A percentile compares a stretch with the other conserved stretches of the same genome.
These are phyloP conservation scores for Eptesicus fuscus DNA, from an alignment of 2,113 vertebrate species.

Conservation along the genomic window DNA sequence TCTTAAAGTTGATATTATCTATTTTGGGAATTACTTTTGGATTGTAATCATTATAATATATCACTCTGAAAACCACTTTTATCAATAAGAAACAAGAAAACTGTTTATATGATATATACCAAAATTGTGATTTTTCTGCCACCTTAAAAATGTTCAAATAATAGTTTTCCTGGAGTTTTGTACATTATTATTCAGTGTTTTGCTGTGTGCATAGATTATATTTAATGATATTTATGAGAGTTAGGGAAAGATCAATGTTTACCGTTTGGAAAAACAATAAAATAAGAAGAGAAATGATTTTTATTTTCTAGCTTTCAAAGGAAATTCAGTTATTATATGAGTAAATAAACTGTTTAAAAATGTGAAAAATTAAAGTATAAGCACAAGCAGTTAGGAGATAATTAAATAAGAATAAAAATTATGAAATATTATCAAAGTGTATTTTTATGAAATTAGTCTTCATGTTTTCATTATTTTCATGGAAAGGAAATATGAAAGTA, in stretches of 20 bases:
- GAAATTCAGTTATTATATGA: conserved; percentile 12
- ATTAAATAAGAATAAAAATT: background rate
- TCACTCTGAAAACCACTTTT: conserved; percentile 28
- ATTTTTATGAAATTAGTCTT: background rate
- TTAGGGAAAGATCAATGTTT: conserved; percentile 12
- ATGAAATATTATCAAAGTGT: background rate
- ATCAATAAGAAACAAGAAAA: background rate
- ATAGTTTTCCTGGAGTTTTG: conserved; percentile 12
- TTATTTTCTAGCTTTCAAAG: conserved; percentile 60
- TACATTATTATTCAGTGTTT: background rate
- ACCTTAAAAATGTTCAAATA: conserved; percentile 4
- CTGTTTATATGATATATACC: background rate
- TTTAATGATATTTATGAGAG: background rate
- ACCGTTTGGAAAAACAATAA: background rate
- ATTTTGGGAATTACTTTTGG: background rate
- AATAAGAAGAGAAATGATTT: background rate
- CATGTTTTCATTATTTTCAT: conserved; percentile 29
- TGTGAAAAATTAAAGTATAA: background rate
- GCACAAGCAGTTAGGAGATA: background rate
- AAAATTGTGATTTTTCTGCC: background rate
- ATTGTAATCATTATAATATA: conserved; percentile 3
- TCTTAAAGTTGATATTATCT: background rate
- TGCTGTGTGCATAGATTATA: conserved; percentile 19
- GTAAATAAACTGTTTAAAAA: conserved; percentile 54
- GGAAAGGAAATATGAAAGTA: conserved; percentile 39